Evolutionary conservation across 2,888 invertebrate species (phyloP).

Genomic region (Oeneis ivallda): DNA sequence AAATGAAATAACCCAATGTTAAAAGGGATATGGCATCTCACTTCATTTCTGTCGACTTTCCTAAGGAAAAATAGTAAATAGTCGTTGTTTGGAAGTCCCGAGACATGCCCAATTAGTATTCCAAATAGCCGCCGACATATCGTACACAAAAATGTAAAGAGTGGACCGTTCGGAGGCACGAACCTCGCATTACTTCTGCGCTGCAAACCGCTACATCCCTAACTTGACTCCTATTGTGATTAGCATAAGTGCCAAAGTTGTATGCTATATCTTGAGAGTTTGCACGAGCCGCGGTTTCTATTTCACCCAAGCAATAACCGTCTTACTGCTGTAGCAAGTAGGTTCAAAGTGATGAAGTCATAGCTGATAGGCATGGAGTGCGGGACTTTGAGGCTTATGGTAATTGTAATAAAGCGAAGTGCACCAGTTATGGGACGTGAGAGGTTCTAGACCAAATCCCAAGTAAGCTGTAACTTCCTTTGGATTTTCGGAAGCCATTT

Average conservation of each 20-base stretch:
- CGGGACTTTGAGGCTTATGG: slow-evolving; percentile 82
- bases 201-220: slow-evolving; percentile 42
- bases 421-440: slow-evolving; percentile 82
- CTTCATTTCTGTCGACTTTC: slow-evolving; percentile 5
- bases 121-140: slow-evolving; percentile 79
- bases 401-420: slow-evolving; percentile 83
- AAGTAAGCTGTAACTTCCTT: slow-evolving; percentile 83
- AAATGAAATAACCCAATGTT: background rate
- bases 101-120: slow-evolving; percentile 77
- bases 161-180: slow-evolving; percentile 77
- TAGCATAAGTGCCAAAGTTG: slow-evolving; percentile 69
- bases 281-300: slow-evolving; percentile 73
- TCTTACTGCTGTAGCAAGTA: slow-evolving; percentile 75
- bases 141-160: slow-evolving; percentile 80
- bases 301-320: slow-evolving; percentile 79
- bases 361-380: slow-evolving; percentile 68
- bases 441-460: slow-evolving; percentile 83
- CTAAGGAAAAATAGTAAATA: slow-evolving; percentile 51
- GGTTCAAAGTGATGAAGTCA: slow-evolving; percentile 80
- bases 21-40: slow-evolving; percentile 1
- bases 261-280: slow-evolving; percentile 59
- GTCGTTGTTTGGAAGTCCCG: slow-evolving; percentile 62
- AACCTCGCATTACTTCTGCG: slow-evolving; percentile 66
- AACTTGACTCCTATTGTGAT: slow-evolving; percentile 69
- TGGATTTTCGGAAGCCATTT: slow-evolving; percentile 83